Percentiles rank a stretch among this genome's conserved stretches.
Conservation (phyloP, 2,113 vertebrate genomes). For the Talpa occidentalis region DNA sequence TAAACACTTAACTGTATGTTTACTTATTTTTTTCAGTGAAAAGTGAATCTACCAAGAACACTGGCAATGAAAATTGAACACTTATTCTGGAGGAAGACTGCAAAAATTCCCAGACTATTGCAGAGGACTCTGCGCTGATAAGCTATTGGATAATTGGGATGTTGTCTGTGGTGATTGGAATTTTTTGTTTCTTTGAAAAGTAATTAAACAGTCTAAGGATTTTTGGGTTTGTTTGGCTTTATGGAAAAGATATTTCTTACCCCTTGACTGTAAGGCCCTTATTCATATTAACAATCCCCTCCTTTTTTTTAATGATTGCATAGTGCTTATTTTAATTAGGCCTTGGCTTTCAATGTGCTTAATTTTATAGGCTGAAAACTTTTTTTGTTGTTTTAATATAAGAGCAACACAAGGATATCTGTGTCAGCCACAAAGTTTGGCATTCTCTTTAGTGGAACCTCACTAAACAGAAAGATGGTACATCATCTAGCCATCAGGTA, state of each 20-base stretch:
- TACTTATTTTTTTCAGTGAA: constrained; percentile 80
- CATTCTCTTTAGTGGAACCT: background rate
- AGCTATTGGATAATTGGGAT: constrained; percentile 27
- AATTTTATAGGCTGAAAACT: background rate
- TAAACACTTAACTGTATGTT: constrained; percentile 78
- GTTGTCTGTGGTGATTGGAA: constrained; percentile 43
- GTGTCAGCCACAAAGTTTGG: background rate
- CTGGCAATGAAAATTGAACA: constrained; percentile 76
- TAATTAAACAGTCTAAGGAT: constrained; percentile 56
- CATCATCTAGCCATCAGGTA: background rate
- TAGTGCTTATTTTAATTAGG: background rate
- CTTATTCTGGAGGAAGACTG: constrained; percentile 83
- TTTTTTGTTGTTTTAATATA: background rate
- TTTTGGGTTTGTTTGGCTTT: background rate
- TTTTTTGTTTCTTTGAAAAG: constrained; percentile 46
- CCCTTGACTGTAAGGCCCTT: constrained; percentile 1
- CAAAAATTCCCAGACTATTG: constrained; percentile 77
- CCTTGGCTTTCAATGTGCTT: background rate
- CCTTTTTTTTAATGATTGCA: background rate
- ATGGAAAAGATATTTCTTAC: constrained; percentile 6
- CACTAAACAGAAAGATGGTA: background rate
- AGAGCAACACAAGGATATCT: background rate
- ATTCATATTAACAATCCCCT: background rate
- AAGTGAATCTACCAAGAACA: constrained; percentile 78
- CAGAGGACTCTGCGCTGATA: constrained; percentile 56